phyloP scores from a whole-genome alignment of 2,888 invertebrate species.

The Euzetes globulus region DNA sequence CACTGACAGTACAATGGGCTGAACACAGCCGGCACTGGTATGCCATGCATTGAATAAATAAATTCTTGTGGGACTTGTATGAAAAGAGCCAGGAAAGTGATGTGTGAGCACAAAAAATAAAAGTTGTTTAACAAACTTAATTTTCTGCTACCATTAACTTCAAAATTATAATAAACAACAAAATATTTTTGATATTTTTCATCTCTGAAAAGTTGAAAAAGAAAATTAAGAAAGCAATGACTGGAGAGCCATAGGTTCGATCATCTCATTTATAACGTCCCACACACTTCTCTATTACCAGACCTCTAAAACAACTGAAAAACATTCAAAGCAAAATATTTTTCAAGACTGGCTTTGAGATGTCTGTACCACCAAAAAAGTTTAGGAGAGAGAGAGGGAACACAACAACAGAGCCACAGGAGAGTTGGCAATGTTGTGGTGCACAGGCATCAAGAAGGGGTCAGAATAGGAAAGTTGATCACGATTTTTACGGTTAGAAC shows the following conservation, averaged over 20 bases:
- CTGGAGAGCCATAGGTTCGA: neutral
- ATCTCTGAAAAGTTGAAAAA: neutral
- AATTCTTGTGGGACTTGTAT: no score
- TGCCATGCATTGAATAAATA: no score
- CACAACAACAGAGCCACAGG: no score
- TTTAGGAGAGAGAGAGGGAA: no score
- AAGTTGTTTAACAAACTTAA: conserved; percentile 5
- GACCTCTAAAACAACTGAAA: neutral
- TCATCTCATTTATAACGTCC: conserved; percentile 3
- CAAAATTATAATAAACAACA: neutral
- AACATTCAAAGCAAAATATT: neutral
- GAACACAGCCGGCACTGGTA: no score
- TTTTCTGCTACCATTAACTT: neutral
- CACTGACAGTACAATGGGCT: no score
- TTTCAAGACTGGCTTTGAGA: neutral
- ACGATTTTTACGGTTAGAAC: conserved; percentile 20
- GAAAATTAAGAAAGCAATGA: neutral
- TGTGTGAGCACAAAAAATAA: neutral
- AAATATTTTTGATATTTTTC: neutral
- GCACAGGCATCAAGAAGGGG: neutral
- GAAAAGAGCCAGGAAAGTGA: no score
- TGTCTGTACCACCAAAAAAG: no score
- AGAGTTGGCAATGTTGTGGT: neutral
- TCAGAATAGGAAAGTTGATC: neutral
- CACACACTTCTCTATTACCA: neutral